Conservation (phyloP, 2,113 vertebrate species). For the Pogona vitticeps region DNA sequence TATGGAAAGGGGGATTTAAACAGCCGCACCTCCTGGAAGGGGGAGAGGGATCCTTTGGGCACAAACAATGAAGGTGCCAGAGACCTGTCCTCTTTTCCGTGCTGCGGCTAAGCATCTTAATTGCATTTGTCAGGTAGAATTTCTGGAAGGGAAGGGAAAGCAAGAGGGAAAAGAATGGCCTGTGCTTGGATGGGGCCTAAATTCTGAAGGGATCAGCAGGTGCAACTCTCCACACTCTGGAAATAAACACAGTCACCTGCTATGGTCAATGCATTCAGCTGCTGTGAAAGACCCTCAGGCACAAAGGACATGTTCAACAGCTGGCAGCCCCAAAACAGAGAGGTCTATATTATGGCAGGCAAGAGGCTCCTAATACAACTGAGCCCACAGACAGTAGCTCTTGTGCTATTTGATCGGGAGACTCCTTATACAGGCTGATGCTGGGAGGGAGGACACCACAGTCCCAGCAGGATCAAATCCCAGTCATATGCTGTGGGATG, state of each 20-base stretch:
- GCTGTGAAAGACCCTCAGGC: not conserved
- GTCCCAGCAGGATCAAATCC: not conserved
- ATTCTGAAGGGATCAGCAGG: not conserved
- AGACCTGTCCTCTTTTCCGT: too few species aligned
- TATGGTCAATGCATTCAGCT: not conserved
- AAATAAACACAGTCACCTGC: not conserved
- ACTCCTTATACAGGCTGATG: slow-evolving; percentile 2
- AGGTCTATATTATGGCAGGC: not conserved
- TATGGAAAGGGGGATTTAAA: too few species aligned
- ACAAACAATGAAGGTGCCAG: too few species aligned
- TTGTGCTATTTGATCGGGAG: not conserved
- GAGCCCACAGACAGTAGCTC: not conserved
- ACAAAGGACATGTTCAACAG: not conserved
- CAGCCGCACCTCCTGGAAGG: too few species aligned
- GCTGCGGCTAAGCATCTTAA: not conserved
- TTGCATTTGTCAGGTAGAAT: not conserved
- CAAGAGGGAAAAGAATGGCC: not conserved
- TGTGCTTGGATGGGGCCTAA: too few species aligned
- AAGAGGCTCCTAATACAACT: not conserved
- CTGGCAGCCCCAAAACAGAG: not conserved
- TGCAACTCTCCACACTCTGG: not conserved
- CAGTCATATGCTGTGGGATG: not conserved
- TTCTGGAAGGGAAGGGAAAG: not conserved
- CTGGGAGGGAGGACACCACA: not conserved
- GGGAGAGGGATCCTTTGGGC: too few species aligned